These are phyloP conservation scores for Cosmia pyralina DNA, from an alignment of 2,888 invertebrate genomes.

Conservation along the genomic window DNA sequence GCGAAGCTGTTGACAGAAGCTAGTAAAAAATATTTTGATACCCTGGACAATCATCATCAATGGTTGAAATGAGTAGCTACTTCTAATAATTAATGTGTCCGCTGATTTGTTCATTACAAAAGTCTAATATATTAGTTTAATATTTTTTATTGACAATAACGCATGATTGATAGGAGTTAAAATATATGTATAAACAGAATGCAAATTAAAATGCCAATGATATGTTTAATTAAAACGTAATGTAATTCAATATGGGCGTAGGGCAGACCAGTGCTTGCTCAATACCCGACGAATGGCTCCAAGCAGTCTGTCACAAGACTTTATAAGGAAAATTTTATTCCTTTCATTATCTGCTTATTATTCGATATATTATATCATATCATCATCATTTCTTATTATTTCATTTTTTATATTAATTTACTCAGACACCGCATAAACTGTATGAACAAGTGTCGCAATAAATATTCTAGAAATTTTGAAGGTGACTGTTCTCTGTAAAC, in stretches of 20 bases:
- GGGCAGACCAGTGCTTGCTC: conserved; percentile 59
- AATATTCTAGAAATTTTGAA: conserved; percentile 50
- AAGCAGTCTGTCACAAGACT: conserved; percentile 70
- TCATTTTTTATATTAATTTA: conserved; percentile 44
- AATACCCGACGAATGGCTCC: conserved; percentile 67
- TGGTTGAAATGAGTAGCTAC: conserved; percentile 10
- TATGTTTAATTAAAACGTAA: conserved; percentile 64
- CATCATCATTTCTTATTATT: no score
- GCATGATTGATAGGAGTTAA: conserved; percentile 65
- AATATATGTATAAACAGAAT: conserved; percentile 64
- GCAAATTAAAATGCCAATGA: conserved; percentile 61
- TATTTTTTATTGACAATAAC: conserved; percentile 64
- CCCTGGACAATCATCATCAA: not conserved
- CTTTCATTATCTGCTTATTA: conserved; percentile 44
- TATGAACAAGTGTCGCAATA: conserved; percentile 47
- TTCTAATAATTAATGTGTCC: conserved; percentile 48
- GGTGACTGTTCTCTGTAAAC: conserved; percentile 38
- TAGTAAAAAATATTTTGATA: no score
- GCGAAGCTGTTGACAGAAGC: no score
- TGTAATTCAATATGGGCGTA: conserved; percentile 64
- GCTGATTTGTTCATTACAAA: conserved; percentile 56
- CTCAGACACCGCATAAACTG: conserved; percentile 34
- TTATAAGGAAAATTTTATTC: conserved; percentile 57
- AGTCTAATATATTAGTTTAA: conserved; percentile 55
- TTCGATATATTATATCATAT: conserved; percentile 46